These are phyloP conservation scores for Pomatorhinus ruficollis DNA, from an alignment of 2,113 vertebrate species.

Conservation along the genomic window DNA sequence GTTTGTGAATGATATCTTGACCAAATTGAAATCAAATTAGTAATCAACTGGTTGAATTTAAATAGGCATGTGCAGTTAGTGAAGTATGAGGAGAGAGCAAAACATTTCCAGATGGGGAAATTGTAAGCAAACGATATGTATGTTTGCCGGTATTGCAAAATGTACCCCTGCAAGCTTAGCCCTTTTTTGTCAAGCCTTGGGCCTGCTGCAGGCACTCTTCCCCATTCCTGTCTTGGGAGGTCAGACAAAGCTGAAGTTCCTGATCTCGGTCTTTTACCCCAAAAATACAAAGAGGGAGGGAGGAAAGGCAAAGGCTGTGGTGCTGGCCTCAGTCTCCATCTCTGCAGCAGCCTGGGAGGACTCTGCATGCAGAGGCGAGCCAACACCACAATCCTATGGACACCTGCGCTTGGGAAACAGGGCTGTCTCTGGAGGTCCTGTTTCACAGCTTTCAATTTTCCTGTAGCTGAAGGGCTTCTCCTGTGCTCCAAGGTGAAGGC, in stretches of 20 bases:
- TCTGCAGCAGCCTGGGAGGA: background rate
- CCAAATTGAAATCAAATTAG: slow-evolving; percentile 30
- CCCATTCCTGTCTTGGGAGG: background rate
- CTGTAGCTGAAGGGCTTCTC: background rate
- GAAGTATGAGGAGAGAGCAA: slow-evolving; percentile 3
- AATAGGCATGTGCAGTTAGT: background rate
- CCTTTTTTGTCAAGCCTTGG: background rate
- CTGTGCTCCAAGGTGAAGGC: background rate
- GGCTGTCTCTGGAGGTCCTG: background rate
- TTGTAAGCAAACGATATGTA: background rate
- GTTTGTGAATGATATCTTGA: background rate
- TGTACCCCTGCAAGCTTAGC: background rate
- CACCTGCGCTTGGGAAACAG: background rate
- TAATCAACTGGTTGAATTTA: slow-evolving; percentile 6
- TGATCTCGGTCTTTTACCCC: background rate
- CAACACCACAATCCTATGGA: accelerated
- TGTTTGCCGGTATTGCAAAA: background rate
- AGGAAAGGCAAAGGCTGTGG: background rate
- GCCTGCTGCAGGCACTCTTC: background rate
- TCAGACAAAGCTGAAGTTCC: background rate
- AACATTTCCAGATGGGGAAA: slow-evolving; percentile 33
- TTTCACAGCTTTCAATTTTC: background rate
- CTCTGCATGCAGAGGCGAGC: background rate
- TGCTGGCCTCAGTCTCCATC: background rate
- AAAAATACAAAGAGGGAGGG: background rate